A percentile compares a stretch with the other conserved stretches of the same genome.
phyloP scores from a whole-genome alignment of 2,113 vertebrate species.

The Channa maculata region DNA sequence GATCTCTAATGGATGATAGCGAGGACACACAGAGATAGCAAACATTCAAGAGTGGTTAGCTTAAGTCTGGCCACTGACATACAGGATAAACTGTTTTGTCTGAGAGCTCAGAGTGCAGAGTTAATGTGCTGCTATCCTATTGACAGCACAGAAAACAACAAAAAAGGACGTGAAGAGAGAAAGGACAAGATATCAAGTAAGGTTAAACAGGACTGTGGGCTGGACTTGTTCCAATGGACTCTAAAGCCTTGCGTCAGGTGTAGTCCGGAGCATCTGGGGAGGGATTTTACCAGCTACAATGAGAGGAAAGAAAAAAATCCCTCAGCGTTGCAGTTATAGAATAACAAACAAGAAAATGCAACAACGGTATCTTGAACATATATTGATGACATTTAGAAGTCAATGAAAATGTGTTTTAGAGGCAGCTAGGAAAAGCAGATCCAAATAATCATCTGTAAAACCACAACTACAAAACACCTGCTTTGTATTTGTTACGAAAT shows the following conservation, averaged over 20 bases:
- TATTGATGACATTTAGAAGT: too few relatives aligned
- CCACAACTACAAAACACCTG: not conserved
- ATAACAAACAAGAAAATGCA: not conserved
- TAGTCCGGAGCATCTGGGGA: conserved; percentile 51
- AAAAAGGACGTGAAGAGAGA: not conserved
- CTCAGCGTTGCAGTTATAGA: not conserved
- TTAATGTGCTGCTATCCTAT: not conserved
- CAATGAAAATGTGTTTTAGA: not conserved
- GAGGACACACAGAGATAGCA: not conserved
- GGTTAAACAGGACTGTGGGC: not conserved
- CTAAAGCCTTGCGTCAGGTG: conserved; percentile 74
- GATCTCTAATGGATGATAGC: not conserved
- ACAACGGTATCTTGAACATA: not conserved
- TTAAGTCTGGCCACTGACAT: conserved; percentile 19
- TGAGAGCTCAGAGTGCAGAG: conserved; percentile 8
- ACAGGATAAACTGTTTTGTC: conserved; percentile 6
- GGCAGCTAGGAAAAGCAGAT: not conserved
- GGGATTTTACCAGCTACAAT: conserved; percentile 70
- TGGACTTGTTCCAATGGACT: conserved; percentile 37
- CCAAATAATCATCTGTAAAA: not conserved
- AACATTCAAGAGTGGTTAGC: conserved; percentile 16
- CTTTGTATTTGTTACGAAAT: not conserved
- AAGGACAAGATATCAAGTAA: not conserved
- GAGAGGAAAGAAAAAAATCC: conserved; percentile 16
- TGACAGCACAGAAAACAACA: not conserved